Percentiles rank a stretch among this genome's conserved stretches.
phyloP scores from a whole-genome alignment of 2,113 vertebrate species.

The Apteryx owenii region DNA sequence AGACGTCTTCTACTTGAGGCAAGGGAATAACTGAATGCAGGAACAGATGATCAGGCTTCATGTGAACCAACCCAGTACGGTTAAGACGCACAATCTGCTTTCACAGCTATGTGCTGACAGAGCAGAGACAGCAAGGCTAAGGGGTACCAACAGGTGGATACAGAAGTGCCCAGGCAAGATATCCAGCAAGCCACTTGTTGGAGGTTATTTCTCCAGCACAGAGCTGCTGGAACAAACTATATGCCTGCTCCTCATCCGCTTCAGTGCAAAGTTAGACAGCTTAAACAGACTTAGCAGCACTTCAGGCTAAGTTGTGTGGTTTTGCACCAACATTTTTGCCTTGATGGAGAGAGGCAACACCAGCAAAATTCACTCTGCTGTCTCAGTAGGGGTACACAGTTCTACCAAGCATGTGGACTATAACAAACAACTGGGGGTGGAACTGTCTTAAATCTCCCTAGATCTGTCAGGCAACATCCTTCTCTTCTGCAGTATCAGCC shows the following conservation, averaged over 20 bases:
- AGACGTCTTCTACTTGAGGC: neutral
- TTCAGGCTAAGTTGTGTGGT: neutral
- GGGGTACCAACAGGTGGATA: neutral
- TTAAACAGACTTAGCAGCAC: neutral
- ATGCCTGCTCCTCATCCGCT: neutral
- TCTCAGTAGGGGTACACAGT: neutral
- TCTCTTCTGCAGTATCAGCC: neutral
- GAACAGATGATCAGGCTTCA: neutral
- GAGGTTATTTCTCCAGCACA: neutral
- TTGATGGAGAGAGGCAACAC: neutral
- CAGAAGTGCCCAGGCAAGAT: accelerated
- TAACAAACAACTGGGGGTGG: neutral
- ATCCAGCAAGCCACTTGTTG: neutral
- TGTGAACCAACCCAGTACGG: accelerated
- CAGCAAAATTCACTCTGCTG: neutral
- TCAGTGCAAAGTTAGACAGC: neutral
- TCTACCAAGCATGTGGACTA: neutral
- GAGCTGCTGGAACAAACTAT: neutral
- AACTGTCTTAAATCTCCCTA: neutral
- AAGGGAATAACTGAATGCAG: neutral
- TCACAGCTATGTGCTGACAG: neutral
- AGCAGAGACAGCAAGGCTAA: neutral
- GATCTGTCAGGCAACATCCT: neutral
- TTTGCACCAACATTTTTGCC: neutral
- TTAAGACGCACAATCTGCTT: neutral